These are phyloP conservation scores for Nezara viridula DNA, from an alignment of 2,888 invertebrate species.

Conservation along the genomic window DNA sequence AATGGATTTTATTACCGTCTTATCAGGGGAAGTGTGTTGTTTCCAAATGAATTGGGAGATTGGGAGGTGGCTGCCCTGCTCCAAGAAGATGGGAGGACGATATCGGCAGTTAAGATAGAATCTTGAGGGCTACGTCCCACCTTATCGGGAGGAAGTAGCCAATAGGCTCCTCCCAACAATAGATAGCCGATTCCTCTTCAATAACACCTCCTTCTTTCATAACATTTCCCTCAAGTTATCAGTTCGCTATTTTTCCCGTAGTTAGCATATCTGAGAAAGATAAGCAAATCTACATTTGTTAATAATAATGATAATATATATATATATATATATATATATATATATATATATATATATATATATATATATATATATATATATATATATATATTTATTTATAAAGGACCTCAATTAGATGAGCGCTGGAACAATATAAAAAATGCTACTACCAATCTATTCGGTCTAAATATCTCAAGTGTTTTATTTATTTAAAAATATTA, in stretches of 20 bases:
- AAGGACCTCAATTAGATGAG: too few species aligned
- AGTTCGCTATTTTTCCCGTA: background rate
- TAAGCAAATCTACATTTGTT: too few species aligned
- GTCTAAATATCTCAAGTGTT: too few species aligned
- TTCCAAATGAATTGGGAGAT: slow-evolving; percentile 16
- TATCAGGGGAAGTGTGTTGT: slow-evolving; percentile 32
- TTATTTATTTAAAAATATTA: too few species aligned
- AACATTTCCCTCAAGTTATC: background rate
- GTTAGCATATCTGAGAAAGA: background rate
- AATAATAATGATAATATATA: too few species aligned
- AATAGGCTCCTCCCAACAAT: background rate
- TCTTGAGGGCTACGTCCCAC: background rate
- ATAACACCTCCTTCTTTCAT: background rate
- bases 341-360: too few species aligned
- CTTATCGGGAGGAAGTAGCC: slow-evolving; percentile 18
- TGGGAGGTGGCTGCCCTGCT: background rate
- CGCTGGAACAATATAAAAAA: too few species aligned
- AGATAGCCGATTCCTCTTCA: background rate
- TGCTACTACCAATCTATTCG: too few species aligned
- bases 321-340: too few species aligned
- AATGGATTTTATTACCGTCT: slow-evolving; percentile 25
- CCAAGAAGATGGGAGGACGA: slow-evolving; percentile 29
- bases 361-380: too few species aligned
- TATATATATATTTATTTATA: too few species aligned
- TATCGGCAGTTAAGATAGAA: slow-evolving; percentile 26